Evolutionary conservation across 2,888 invertebrate species (phyloP).

Genomic region (Camponotus fellah): DNA sequence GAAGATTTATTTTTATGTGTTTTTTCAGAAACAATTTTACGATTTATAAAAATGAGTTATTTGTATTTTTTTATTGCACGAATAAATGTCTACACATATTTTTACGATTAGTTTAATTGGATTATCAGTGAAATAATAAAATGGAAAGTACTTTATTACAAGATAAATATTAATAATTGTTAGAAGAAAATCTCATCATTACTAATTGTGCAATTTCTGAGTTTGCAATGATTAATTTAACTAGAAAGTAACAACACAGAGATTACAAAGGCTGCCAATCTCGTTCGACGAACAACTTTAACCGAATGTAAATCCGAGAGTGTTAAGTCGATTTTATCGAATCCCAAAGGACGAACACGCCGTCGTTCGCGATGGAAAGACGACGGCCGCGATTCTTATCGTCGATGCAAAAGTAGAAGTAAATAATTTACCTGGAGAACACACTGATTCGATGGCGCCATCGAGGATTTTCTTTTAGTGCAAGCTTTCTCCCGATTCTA

Average conservation of each 20-base stretch:
- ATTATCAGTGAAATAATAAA: background rate
- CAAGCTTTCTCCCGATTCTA: constrained; percentile 10
- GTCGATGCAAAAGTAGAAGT: constrained; percentile 30
- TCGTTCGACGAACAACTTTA: constrained; percentile 29
- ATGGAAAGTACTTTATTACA: background rate
- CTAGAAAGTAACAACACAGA: constrained; percentile 19
- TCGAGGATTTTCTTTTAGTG: constrained; percentile 38
- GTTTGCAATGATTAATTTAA: background rate
- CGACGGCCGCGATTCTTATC: constrained; percentile 55
- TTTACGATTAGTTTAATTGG: background rate
- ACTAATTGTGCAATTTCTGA: constrained; percentile 14
- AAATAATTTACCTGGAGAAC: constrained; percentile 64
- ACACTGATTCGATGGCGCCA: constrained; percentile 55
- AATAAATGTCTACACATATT: background rate
- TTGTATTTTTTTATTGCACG: background rate
- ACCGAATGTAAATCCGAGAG: constrained; percentile 45
- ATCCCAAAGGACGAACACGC: background rate
- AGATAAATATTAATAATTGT: background rate
- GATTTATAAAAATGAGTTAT: background rate
- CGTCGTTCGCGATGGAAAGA: background rate
- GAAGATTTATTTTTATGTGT: background rate
- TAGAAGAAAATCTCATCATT: background rate
- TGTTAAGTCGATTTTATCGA: constrained; percentile 34
- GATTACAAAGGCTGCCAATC: constrained; percentile 23
- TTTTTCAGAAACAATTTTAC: background rate